Percentiles rank a stretch among this genome's conserved stretches.
Conservation (phyloP, 2,888 invertebrate species). For the Drosophila bunnanda region DNA sequence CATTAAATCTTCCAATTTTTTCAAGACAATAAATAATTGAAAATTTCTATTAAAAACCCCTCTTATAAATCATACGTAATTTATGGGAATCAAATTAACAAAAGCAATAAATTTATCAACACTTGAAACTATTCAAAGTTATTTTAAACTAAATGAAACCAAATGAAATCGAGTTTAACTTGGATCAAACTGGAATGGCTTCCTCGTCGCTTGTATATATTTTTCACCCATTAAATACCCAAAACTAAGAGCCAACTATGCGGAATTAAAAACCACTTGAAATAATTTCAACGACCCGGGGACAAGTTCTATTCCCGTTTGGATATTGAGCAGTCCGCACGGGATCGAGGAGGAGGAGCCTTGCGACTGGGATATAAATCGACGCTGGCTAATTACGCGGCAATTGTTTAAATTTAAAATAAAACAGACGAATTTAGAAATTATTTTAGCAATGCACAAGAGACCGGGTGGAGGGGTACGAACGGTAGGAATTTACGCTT, state of each 20-base stretch:
- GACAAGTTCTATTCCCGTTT: slow-evolving; percentile 58
- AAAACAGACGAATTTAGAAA: slow-evolving; percentile 55
- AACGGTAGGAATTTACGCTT: slow-evolving; percentile 45
- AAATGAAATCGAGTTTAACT: slow-evolving; percentile 1
- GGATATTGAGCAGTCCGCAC: slow-evolving; percentile 12
- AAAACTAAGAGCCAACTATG: slow-evolving; percentile 69
- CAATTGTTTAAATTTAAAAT: slow-evolving; percentile 62
- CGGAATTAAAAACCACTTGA: slow-evolving; percentile 78
- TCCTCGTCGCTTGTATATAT: slow-evolving; percentile 1
- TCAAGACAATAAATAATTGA: neutral
- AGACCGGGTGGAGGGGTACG: neutral
- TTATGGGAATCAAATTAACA: neutral
- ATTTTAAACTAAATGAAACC: neutral
- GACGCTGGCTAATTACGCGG: slow-evolving; percentile 55
- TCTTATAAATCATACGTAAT: neutral
- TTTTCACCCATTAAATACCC: slow-evolving; percentile 14
- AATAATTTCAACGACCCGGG: slow-evolving; percentile 74
- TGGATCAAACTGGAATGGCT: slow-evolving; percentile 18
- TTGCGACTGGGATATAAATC: slow-evolving; percentile 22
- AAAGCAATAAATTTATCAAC: slow-evolving; percentile 4
- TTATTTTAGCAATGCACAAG: slow-evolving; percentile 57
- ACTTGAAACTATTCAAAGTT: neutral
- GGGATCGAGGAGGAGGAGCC: slow-evolving; percentile 9
- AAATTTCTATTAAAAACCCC: too few relatives aligned
- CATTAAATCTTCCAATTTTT: neutral